phyloP scores from a whole-genome alignment of 2,797 vertebrate species.

The Florisuga fusca region DNA sequence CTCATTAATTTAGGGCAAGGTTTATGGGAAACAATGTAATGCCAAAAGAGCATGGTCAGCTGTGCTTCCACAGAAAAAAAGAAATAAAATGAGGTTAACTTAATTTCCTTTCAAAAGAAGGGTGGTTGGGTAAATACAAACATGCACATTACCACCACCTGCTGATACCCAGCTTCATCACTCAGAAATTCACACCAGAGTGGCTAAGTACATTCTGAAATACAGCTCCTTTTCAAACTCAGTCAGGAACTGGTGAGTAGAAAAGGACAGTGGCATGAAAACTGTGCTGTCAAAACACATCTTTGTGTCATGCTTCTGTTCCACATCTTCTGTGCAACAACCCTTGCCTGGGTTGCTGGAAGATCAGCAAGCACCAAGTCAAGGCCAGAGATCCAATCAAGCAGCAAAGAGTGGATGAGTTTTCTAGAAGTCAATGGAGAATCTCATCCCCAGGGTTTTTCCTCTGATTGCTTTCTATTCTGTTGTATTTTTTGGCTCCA shows the following conservation, averaged over 20 bases:
- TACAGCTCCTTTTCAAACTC: neutral
- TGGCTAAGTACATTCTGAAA: neutral
- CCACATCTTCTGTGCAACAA: neutral
- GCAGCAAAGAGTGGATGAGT: neutral
- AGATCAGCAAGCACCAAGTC: neutral
- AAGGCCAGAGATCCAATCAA: neutral
- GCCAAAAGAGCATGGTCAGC: neutral
- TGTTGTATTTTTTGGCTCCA: neutral
- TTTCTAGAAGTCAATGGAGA: neutral
- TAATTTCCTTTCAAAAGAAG: slow-evolving; percentile 2
- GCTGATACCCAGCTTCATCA: neutral
- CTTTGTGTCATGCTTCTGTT: neutral
- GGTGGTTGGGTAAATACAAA: neutral
- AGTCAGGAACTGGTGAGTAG: neutral
- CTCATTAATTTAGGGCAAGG: slow-evolving; percentile 14
- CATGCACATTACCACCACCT: neutral
- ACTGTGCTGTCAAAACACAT: neutral
- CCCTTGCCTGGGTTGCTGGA: neutral
- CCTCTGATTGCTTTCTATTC: neutral
- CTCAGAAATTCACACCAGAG: neutral
- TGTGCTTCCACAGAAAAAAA: neutral
- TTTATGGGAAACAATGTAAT: slow-evolving; percentile 12
- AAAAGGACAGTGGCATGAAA: neutral
- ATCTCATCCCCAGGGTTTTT: neutral
- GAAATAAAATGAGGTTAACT: neutral